Conservation (phyloP, 2,113 vertebrate species). For the Psittacara wagleri region DNA sequence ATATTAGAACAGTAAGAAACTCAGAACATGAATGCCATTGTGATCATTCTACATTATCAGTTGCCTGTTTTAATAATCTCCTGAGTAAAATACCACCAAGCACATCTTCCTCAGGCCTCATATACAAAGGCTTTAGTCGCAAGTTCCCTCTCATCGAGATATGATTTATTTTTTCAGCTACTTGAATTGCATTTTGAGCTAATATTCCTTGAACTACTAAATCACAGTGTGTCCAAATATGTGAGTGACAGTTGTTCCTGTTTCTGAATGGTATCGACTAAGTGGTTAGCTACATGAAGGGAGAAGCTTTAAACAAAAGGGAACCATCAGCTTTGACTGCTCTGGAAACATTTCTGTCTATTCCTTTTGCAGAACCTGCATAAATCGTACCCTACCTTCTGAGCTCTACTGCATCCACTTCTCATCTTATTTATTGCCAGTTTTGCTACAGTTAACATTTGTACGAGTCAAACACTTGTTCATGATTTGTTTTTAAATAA, state of each 20-base stretch:
- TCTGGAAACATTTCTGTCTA: not conserved
- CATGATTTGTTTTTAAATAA: conserved; percentile 18
- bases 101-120: not conserved
- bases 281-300: not conserved
- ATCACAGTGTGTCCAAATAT: not conserved
- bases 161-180: not conserved
- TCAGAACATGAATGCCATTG: not conserved
- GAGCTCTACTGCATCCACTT: not conserved
- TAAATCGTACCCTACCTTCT: not conserved
- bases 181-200: not conserved
- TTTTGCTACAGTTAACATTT: not conserved
- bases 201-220: not conserved
- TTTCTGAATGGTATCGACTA: not conserved
- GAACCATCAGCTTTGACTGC: not conserved
- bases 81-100: not conserved
- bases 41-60: not conserved
- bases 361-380: not conserved
- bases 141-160: not conserved
- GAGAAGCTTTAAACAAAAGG: not conserved
- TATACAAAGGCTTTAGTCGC: not conserved
- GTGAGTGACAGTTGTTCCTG: not conserved
- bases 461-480: not conserved
- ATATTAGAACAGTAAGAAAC: not conserved
- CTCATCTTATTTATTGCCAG: not conserved
- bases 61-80: not conserved